phyloP scores from a whole-genome alignment of 2,888 invertebrate genomes.

The Antheraea assamensis region DNA sequence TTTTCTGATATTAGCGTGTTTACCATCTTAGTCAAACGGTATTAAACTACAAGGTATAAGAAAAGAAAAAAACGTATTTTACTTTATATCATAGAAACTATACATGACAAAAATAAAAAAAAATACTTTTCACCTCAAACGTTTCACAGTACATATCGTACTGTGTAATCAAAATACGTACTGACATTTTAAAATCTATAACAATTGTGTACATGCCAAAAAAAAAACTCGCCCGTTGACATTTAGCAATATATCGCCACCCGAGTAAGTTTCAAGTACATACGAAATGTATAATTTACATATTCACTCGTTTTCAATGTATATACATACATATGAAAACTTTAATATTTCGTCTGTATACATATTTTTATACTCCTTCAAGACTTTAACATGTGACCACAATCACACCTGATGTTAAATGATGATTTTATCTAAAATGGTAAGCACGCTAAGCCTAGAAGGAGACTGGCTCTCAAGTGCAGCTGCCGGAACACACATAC shows the following conservation, averaged over 20 bases:
- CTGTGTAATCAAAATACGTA: not conserved
- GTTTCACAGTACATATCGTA: conserved; percentile 6
- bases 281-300: conserved; percentile 4
- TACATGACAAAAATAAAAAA: not conserved
- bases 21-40: too few species aligned
- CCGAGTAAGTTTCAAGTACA: not conserved
- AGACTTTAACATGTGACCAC: too few species aligned
- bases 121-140: not conserved
- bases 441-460: too few species aligned
- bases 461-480: too few species aligned
- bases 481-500: too few species aligned
- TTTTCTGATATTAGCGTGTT: too few species aligned
- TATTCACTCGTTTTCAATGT: conserved; percentile 4
- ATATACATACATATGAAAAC: not conserved
- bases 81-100: not conserved
- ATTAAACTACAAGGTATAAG: too few species aligned
- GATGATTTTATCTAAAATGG: too few species aligned
- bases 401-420: too few species aligned
- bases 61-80: too few species aligned
- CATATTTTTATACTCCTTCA: not conserved
- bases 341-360: not conserved
- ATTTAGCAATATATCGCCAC: conserved; percentile 24
- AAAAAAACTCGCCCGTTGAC: conserved; percentile 26
- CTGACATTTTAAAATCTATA: conserved; percentile 18
- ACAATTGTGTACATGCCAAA: conserved; percentile 19